phyloP scores from a whole-genome alignment of 2,113 vertebrate species.

The Pampusana beccarii region DNA sequence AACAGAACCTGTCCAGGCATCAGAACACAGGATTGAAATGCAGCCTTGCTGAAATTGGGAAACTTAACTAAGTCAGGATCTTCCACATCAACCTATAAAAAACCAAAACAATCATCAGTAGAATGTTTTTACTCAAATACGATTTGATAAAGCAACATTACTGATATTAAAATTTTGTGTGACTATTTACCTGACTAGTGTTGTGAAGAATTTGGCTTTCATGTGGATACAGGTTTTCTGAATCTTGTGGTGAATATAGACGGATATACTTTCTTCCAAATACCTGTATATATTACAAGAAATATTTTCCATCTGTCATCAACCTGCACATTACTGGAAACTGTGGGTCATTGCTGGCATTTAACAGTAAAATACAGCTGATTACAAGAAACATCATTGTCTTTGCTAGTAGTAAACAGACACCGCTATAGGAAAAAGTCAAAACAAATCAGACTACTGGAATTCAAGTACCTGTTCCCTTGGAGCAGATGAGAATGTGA shows the following conservation, averaged over 20 bases:
- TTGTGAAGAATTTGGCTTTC: slow-evolving; percentile 90
- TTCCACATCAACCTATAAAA: slow-evolving; percentile 89
- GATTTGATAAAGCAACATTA: background rate
- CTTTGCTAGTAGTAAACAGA: background rate
- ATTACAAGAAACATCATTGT: background rate
- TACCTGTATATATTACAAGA: slow-evolving; percentile 75
- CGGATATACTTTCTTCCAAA: slow-evolving; percentile 93
- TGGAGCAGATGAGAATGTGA: background rate
- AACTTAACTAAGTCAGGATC: slow-evolving; percentile 83
- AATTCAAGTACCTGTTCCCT: background rate
- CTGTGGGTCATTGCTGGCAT: background rate
- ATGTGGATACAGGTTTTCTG: slow-evolving; percentile 88
- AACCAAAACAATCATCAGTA: background rate
- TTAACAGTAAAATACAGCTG: background rate
- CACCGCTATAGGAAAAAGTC: background rate
- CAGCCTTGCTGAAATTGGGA: slow-evolving; percentile 84
- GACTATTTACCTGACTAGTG: slow-evolving; percentile 89
- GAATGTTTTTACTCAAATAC: background rate
- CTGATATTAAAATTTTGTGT: background rate
- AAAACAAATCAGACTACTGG: background rate
- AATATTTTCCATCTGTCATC: background rate
- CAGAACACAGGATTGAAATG: slow-evolving; percentile 85
- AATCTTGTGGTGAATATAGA: slow-evolving; percentile 85
- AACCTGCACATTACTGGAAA: background rate
- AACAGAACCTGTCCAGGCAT: slow-evolving; percentile 91